Evolutionary conservation across 2,797 vertebrate genomes (phyloP).

Genomic region (Cryptoprocta ferox): DNA sequence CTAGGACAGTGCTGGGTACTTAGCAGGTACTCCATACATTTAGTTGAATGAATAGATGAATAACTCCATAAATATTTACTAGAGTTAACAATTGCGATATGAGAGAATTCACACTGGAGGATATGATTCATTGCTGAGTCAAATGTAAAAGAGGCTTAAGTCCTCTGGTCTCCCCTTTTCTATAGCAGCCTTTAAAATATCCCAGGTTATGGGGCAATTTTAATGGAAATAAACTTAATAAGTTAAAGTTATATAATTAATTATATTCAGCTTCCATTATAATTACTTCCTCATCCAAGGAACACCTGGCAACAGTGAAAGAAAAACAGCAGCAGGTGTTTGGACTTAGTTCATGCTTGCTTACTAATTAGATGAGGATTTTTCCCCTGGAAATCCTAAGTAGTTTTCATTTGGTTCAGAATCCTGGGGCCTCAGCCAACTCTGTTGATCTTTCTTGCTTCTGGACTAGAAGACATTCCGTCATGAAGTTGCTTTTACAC

Average conservation of each 20-base stretch:
- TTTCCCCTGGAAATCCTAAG: neutral
- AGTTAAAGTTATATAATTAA: constrained; percentile 52
- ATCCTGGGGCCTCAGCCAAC: neutral
- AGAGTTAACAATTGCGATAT: neutral
- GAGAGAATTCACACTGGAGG: neutral
- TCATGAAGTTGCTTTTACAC: neutral
- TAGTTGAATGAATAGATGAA: neutral
- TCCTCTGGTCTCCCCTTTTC: neutral
- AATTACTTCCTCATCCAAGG: constrained; percentile 41
- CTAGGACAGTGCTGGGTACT: neutral
- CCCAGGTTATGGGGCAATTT: neutral
- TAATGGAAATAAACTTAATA: constrained; percentile 45
- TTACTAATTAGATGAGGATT: neutral
- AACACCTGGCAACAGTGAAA: constrained; percentile 45
- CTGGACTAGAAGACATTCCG: neutral
- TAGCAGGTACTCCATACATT: neutral
- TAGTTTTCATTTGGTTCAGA: neutral
- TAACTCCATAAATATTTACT: neutral
- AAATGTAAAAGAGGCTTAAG: neutral
- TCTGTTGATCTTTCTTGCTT: neutral
- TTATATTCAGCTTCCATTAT: constrained; percentile 19
- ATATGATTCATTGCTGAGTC: neutral
- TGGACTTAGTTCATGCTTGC: neutral
- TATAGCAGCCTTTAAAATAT: constrained; percentile 1
- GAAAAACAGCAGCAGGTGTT: constrained; percentile 65